Evolutionary conservation across 2,888 invertebrate species (phyloP), one percentile per base, ranked within the genome.

Genomic region (Trisateles emortualis): DNA sequence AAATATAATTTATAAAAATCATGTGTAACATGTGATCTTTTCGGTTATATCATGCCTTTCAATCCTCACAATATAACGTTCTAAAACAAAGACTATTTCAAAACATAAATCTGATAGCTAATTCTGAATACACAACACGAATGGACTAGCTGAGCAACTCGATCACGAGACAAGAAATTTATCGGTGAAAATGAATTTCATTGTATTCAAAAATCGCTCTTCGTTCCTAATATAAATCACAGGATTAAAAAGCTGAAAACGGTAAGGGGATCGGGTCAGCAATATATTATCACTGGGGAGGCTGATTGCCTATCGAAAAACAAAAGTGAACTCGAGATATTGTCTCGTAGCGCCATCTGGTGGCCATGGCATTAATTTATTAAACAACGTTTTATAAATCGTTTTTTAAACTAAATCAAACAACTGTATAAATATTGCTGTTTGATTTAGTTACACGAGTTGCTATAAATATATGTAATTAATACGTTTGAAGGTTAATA

Each of bases 221-320:
- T 66, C 67, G 70, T 69, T 58, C 67, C 67, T 59, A 58, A 66
- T 62, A 81, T 85, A 84, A 83, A 84, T 84, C 84, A 81, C 68
- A 52, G 77, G 82, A 83, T 85, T 83, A 83, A 84, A 85, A 83
- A 82, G 76, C 79, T 76, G 74, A 74, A 78, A 80, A 75, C 70
- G 78, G 72, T 68, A 64, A 72, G 70, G 68, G 73, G 69, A 71
- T 70, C 60, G 78, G 82, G 78, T 79, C 78, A 73, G 81, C 76
- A 64, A 83, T 83, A 83, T 79, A 78, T 84, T 82, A 79, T 77
- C 76, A 72, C 60, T 72, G 65, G 36, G 71, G 72, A 68, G 74
- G 74, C 71, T 72, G 73, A 70, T 66, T 64, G 69, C 57, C 68
- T 69, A 78, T 72, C 73, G 77, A 67, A 73, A 75, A 78, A 72